phyloP scores from a whole-genome alignment of 2,797 vertebrate genomes.

The Columba guinea region DNA sequence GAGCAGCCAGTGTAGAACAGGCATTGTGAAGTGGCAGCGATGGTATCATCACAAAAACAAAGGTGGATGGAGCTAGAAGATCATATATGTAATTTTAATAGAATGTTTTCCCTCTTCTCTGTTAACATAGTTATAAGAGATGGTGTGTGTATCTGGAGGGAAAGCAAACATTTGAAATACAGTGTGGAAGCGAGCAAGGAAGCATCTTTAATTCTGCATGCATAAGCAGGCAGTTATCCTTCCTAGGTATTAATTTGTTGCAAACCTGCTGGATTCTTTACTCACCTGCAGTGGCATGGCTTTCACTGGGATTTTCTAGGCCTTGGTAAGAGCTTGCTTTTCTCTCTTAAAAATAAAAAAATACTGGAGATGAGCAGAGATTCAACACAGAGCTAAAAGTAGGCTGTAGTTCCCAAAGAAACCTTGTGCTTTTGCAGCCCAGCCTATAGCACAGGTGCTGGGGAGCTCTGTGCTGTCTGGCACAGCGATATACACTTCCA shows the following conservation, averaged over 20 bases:
- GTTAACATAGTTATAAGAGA: neutral
- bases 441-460: slow-evolving; percentile 55
- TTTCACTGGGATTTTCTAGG: slow-evolving; percentile 33
- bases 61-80: neutral
- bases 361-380: neutral
- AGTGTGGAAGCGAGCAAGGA: neutral
- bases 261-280: slow-evolving; percentile 4
- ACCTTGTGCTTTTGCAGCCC: slow-evolving; percentile 59
- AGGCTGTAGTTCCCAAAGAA: slow-evolving; percentile 25
- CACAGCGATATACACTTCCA: slow-evolving; percentile 9
- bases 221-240: neutral
- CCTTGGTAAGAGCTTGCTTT: slow-evolving; percentile 50
- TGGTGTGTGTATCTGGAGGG: neutral
- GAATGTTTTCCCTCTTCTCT: neutral
- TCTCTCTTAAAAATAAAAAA: slow-evolving; percentile 54
- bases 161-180: neutral
- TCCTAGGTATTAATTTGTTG: neutral
- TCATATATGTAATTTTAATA: neutral
- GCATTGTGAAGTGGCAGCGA: neutral
- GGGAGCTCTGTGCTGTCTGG: slow-evolving; percentile 47
- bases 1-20: neutral
- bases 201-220: neutral
- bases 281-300: slow-evolving; percentile 58
- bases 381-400: slow-evolving; percentile 11
- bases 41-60: neutral